phyloP scores from a whole-genome alignment of 2,888 invertebrate genomes.

The Uropetala carovei region DNA sequence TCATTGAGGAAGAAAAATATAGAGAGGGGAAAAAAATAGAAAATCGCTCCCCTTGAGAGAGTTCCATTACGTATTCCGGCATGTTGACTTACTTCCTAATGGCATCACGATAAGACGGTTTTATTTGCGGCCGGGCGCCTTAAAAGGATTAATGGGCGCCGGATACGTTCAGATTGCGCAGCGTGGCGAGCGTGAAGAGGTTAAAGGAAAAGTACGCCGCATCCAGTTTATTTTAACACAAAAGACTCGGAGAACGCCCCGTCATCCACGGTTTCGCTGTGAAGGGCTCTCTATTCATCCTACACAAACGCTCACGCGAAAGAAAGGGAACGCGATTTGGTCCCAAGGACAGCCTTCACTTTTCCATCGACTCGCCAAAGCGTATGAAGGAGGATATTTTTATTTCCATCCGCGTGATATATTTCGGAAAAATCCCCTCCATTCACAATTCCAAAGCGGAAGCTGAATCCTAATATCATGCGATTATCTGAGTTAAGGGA shows the following conservation, averaged over 20 bases:
- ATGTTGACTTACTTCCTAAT: neutral
- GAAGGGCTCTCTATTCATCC: neutral
- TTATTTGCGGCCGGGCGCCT: neutral
- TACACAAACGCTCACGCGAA: too few species aligned
- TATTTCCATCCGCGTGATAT: neutral
- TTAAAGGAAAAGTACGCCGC: neutral
- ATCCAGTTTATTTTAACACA: neutral
- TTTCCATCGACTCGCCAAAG: neutral
- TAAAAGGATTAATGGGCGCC: neutral
- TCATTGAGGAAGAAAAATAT: neutral
- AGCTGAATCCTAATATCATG: too few species aligned
- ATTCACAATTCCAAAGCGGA: too few species aligned
- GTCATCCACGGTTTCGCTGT: neutral
- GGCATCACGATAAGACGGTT: neutral
- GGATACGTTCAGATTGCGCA: neutral
- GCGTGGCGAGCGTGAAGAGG: neutral
- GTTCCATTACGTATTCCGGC: neutral
- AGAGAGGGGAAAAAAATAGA: neutral
- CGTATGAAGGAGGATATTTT: neutral
- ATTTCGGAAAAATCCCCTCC: too few species aligned
- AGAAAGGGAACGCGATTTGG: neutral
- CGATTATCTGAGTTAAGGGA: too few species aligned
- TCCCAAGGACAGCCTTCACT: neutral
- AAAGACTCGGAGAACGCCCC: neutral
- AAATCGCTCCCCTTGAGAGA: neutral